Base-by-base conservation (phyloP, 2,888 invertebrate genomes). In the Coenonympha arcania region DNA sequence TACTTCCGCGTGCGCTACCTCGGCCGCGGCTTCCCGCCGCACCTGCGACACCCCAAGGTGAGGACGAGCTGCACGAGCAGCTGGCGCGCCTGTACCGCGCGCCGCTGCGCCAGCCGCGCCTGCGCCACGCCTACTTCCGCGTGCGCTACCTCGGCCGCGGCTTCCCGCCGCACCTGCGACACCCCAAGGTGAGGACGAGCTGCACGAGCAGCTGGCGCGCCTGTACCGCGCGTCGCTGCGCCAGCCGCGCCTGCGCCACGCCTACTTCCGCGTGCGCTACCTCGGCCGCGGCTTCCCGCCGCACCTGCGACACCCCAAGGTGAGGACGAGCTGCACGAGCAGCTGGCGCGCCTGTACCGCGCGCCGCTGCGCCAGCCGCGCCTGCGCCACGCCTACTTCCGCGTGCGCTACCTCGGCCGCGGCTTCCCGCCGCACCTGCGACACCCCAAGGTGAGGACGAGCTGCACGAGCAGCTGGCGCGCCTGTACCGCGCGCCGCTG, bases 1-100 rank as follows among this genome's bases (percentile, higher is more conserved):
- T 92, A 94, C 58, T 98, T 97, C 75, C 87, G 97, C 9, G 98
- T 99, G 0, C 92, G 93, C 0, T 98, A 96, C 82, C 96, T 93
- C 67, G 98, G 99, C 0, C 87, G 88, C 48, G 96, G 95, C 0
- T 98, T 96, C 76, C 97, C 98, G 0, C 89, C 91, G 1, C 65
- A 61, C 22, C 24, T 61, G 33, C 61, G 72, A 5, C 50, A 57
- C 4, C 46, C 56, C 2, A 55, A 73, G 60, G 82, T 82, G 15
- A 33, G 31, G 9, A 9, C 8, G n/a, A 74, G 4, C 57, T 82
- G 9, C 81, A 83, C 54, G 63, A 61, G 1, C 92, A 92, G 61
- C 82, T 98, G 37, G 92, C 95, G 20, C 83, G 87, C 26, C 73
- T 96, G 24, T 90, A 95, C 56, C 50, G 53, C n/a, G 50, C 50